Base-by-base conservation (phyloP, 2,113 vertebrate genomes). In the Neoarius graeffei region DNA sequence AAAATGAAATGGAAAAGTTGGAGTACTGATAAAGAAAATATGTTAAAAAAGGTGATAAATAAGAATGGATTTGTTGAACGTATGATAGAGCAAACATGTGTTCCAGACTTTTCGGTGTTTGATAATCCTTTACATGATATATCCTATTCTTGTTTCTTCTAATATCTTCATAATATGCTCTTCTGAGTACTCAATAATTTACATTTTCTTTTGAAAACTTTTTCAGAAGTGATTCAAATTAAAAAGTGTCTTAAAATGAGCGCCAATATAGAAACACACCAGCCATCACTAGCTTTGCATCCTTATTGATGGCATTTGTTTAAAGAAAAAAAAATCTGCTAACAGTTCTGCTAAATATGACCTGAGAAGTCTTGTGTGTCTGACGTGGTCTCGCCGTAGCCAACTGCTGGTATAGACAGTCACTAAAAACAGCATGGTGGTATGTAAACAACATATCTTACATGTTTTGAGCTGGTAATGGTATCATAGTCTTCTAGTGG, bases 391-490 rank as follows among this genome's bases (percentile, higher is more conserved):
- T 48, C 15, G 30, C 4, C 3, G 4, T 42, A 42, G 42, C 42
- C 42, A 48, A 48, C 30, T 20, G 35, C 19, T 77, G 48, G 20
- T 20, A 73, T 17, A 74, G 71, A 48, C 8, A 9, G 19, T 77
- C 76, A 56, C 23, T 79, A 27, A 54, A 76, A 79, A 54, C 76
- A 54, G 50, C 48, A 56, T 79, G 76, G 50, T 56, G 76, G 76
- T n/a, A 27, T 79, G 50, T 56, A 27, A 79, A 79, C 76, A 79
- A 7, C 25, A n/a, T 20, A 73, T 42, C 62, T 25, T 64, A 23
- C 69, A 14, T 15, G 50, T 52, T 50, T 42, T 25, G 19, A 77
- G 74, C 74, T 77, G 42, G 23, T 79, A 52, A 52, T n/a, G 50
- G 7, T 76, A 20, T 76, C 5, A 25, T 62, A 77, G 50, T 13